Conservation (phyloP, 2,888 invertebrate genomes). For the Chymomyza amoena region DNA sequence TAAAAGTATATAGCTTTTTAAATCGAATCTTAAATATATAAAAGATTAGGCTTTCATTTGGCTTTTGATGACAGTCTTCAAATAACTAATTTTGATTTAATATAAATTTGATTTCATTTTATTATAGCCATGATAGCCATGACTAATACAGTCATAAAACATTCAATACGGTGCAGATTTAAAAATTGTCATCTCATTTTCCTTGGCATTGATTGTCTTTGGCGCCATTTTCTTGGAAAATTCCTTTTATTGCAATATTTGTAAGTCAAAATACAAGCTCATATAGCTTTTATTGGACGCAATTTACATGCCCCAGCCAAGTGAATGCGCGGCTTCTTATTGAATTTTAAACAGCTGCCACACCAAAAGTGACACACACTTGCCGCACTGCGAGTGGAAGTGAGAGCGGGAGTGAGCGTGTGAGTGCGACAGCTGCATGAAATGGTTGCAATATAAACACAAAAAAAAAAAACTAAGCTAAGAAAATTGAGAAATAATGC, state of each 20-base stretch:
- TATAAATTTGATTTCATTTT: no score
- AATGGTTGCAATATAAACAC: slow-evolving; percentile 55
- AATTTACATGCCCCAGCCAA: slow-evolving; percentile 57
- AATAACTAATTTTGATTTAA: neutral
- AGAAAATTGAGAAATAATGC: slow-evolving; percentile 69
- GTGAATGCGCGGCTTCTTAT: slow-evolving; percentile 36
- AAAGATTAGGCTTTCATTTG: no score
- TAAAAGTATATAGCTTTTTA: no score
- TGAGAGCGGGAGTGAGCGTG: neutral
- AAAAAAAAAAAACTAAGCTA: slow-evolving; percentile 29
- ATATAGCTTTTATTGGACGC: slow-evolving; percentile 60
- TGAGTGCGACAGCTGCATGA: slow-evolving; percentile 50
- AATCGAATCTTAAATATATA: no score
- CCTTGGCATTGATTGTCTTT: neutral
- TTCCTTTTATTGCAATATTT: neutral
- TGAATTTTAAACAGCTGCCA: slow-evolving; percentile 70
- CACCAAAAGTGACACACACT: slow-evolving; percentile 45
- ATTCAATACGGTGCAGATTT: neutral
- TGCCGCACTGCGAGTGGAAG: neutral
- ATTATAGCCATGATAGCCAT: neutral
- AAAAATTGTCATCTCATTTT: neutral
- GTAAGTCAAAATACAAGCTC: neutral
- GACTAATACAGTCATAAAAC: neutral
- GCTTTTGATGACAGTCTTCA: no score
- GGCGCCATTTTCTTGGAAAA: neutral